Percentiles rank a stretch among this genome's conserved stretches.
These are phyloP conservation scores for Larimichthys polyactis DNA, from an alignment of 2,113 vertebrate genomes.

Conservation along the genomic window DNA sequence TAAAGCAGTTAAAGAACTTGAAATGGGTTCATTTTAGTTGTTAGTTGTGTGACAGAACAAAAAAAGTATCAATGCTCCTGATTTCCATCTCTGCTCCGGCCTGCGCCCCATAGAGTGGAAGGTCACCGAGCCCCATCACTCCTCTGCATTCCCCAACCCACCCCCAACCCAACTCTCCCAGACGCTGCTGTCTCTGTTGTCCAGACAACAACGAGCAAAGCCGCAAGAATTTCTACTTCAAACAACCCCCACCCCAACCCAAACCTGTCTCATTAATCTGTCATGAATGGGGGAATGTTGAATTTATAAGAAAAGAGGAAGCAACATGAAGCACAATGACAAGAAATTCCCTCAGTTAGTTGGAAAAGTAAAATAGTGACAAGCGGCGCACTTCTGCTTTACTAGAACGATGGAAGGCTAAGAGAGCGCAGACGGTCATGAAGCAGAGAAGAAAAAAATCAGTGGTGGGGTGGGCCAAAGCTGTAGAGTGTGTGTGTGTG, in stretches of 20 bases:
- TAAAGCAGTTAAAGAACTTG: background rate
- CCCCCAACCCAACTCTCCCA: constrained; percentile 18
- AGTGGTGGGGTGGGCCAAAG: constrained; percentile 4
- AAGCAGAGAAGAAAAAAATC: background rate
- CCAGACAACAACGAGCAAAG: constrained; percentile 67
- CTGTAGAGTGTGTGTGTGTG: background rate
- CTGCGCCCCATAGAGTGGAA: constrained; percentile 13
- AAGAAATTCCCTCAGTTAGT: constrained; percentile 11
- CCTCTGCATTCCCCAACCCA: constrained; percentile 34
- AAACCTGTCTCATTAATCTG: constrained; percentile 27
- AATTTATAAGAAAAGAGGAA: constrained; percentile 37
- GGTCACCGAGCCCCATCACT: constrained; percentile 34
- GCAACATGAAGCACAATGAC: accelerated
- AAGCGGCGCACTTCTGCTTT: constrained; percentile 52
- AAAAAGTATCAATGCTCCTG: background rate
- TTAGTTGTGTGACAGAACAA: background rate
- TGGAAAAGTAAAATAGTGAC: constrained; percentile 9
- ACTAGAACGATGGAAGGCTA: background rate
- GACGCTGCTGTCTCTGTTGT: constrained; percentile 52
- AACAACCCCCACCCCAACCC: background rate
- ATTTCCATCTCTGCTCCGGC: background rate
- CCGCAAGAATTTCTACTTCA: constrained; percentile 60
- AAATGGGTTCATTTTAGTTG: no score
- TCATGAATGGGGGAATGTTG: background rate
- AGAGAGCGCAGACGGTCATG: background rate